Conservation (phyloP, 2,113 vertebrate species). For the Bubalus kerabau region DNA sequence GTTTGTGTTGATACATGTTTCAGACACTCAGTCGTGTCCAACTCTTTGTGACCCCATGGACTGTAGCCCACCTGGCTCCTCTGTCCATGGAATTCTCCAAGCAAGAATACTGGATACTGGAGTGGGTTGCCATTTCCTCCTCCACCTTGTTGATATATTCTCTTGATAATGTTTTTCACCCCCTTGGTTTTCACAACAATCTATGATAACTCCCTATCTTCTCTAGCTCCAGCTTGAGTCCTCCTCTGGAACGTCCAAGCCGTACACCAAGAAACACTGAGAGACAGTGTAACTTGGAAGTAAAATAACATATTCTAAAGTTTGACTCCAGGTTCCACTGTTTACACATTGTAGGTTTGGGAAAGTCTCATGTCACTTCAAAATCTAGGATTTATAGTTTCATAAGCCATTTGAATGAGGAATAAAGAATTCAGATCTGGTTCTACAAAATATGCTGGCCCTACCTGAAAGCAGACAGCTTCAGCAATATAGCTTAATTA, state of each 20-base stretch:
- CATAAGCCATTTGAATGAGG: neutral
- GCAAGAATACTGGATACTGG: neutral
- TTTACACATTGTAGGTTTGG: neutral
- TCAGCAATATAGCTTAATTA: neutral
- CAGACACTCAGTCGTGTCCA: rapidly evolving
- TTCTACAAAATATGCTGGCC: neutral
- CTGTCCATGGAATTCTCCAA: neutral
- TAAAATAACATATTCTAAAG: neutral
- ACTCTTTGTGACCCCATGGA: neutral
- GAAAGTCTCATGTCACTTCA: neutral
- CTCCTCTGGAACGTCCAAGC: neutral
- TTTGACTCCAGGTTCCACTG: neutral
- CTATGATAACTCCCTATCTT: neutral
- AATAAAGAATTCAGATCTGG: neutral
- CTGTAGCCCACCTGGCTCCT: neutral
- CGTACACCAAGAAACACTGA: neutral
- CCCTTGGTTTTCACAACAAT: neutral
- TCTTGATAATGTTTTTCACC: neutral
- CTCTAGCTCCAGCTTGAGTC: neutral
- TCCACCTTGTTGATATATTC: neutral
- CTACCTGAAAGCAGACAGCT: neutral
- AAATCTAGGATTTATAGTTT: neutral
- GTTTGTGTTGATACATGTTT: neutral
- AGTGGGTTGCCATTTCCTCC: neutral
- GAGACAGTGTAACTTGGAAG: neutral